Base-by-base conservation (phyloP, 1,140 invertebrate genomes). In the Metopolophium dirhodum region DNA sequence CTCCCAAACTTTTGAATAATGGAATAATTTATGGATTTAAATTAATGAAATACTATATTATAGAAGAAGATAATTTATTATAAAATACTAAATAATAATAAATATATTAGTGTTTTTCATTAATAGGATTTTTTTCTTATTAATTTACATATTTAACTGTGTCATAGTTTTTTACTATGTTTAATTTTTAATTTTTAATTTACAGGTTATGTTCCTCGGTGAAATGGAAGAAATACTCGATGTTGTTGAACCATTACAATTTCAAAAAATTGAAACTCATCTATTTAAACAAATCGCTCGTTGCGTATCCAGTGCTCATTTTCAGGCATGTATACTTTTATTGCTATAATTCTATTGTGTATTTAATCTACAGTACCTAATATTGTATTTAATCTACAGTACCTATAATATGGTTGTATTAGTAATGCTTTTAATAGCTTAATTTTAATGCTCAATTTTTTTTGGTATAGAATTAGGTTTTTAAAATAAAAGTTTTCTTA, bases 281-380 rank as follows among this genome's bases (percentile, higher is more conserved):
- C 96, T 99, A 94, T 99, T 99, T 96, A 97, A 97, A 96, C 99
- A 99, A 96, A 98, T 99, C 95, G 97, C 99, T 94, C 98, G 98
- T 96, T 99, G 99, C 96, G 99, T 99, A 93, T 99, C 98, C 95
- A 99, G 99, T 97, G 99, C 99, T 95, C 99, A 99, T 96, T 99
- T 99, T 97, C 97, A 98, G 96, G 97, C 97, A 96, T 94, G 61
- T 1, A n/a, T 51, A 91, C 68, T 41, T 93, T 45, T 57, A 41
- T 45, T 90, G 0, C 30, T 47, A 57, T 83, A 22, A 37, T 83
- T 83, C 14, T 77, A 18, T n/a, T n/a, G 14, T 77, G n/a, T 77
- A 18, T 77, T 77, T n/a, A n/a, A 18, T 77, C n/a, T 68, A 18
- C 30, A n/a, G n/a, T n/a, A 18, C n/a, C 14, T n/a, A 9, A n/a